Conservation (phyloP, 2,113 vertebrate genomes). For the Mesembrinibis cayennensis region DNA sequence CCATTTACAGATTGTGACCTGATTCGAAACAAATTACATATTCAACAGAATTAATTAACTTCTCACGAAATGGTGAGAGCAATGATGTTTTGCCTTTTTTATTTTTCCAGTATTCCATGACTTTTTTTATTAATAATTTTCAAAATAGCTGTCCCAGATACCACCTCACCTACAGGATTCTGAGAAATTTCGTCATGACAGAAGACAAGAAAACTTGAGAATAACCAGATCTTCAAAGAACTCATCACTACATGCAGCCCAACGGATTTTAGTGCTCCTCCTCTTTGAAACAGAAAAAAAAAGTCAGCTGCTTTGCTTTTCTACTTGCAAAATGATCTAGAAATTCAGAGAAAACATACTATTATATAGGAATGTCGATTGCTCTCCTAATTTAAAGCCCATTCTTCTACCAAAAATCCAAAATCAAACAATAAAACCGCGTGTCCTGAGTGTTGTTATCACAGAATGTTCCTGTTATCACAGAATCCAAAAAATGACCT, state of each 20-base stretch:
- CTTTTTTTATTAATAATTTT: neutral
- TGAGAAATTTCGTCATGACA: neutral
- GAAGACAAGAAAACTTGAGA: neutral
- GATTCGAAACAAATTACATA: neutral
- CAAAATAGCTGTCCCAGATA: neutral
- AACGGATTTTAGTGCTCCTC: neutral
- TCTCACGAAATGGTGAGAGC: fast-evolving
- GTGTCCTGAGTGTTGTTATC: neutral
- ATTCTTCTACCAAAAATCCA: neutral
- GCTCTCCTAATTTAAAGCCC: neutral
- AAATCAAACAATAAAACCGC: neutral
- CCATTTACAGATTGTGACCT: neutral
- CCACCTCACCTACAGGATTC: neutral
- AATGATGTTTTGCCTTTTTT: neutral
- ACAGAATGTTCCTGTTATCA: neutral
- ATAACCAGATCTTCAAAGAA: neutral
- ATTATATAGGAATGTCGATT: neutral
- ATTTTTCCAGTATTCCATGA: neutral
- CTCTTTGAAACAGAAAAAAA: neutral
- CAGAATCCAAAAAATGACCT: neutral
- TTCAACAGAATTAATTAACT: neutral
- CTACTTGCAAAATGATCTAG: neutral
- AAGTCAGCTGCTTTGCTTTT: neutral
- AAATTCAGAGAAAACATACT: neutral
- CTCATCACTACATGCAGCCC: neutral